Conservation (phyloP, 2,888 invertebrate species). For the Tachina grossa region DNA sequence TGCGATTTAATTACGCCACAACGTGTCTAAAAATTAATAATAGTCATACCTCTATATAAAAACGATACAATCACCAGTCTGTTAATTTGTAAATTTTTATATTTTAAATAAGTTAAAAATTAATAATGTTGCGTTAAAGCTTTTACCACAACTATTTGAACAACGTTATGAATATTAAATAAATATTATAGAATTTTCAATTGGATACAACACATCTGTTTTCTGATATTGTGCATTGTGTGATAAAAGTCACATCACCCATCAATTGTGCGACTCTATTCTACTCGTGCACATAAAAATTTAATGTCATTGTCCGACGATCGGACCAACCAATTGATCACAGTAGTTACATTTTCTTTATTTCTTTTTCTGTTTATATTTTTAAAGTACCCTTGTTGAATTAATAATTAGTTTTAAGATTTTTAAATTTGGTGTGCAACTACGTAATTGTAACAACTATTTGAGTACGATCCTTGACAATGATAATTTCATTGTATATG, state of each 20-base stretch:
- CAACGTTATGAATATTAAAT: slow-evolving; percentile 53
- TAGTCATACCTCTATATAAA: neutral
- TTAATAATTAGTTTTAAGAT: slow-evolving; percentile 47
- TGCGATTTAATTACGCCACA: too few species aligned
- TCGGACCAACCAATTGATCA: neutral
- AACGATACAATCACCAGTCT: neutral
- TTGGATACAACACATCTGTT: slow-evolving; percentile 29
- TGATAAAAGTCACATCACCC: slow-evolving; percentile 46
- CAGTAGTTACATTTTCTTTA: neutral
- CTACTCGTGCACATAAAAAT: neutral
- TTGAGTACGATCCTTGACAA: slow-evolving; percentile 47
- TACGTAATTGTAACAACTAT: slow-evolving; percentile 49
- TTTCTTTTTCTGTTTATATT: neutral
- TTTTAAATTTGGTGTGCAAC: neutral
- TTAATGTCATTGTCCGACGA: slow-evolving; percentile 52
- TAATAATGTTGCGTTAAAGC: slow-evolving; percentile 2
- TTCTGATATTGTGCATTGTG: slow-evolving; percentile 16
- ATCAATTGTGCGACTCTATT: neutral
- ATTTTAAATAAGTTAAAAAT: slow-evolving; percentile 17
- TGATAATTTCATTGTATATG: slow-evolving; percentile 28
- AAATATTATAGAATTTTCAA: slow-evolving; percentile 30
- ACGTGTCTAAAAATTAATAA: too few species aligned
- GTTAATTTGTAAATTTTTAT: neutral
- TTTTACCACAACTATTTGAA: slow-evolving; percentile 29
- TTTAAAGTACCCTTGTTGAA: slow-evolving; percentile 38